A percentile compares a stretch with the other conserved stretches of the same genome.
These are phyloP conservation scores for Troilus luridus DNA, from an alignment of 2,888 invertebrate genomes.

Conservation along the genomic window DNA sequence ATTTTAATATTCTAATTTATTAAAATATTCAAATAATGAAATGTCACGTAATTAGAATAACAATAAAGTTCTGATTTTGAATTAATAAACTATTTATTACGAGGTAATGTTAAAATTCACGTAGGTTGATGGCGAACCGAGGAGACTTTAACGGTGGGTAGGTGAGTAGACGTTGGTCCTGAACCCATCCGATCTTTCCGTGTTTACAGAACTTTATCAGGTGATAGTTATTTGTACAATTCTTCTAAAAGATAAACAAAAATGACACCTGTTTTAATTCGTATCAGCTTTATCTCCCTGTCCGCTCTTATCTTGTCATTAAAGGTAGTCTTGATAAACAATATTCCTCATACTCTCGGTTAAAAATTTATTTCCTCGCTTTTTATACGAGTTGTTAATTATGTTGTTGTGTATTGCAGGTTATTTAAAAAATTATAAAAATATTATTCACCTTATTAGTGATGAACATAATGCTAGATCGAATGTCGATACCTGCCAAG, in stretches of 20 bases:
- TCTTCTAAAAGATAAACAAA: neutral
- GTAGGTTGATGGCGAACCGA: neutral
- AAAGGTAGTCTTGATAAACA: neutral
- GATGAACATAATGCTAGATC: no score
- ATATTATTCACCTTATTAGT: no score
- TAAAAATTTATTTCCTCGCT: neutral
- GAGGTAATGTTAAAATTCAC: neutral
- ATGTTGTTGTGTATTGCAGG: no score
- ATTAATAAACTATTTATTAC: neutral
- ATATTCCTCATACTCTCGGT: neutral
- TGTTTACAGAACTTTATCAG: neutral
- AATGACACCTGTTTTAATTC: conserved; percentile 26
- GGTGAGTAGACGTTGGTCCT: neutral
- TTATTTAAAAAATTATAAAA: no score
- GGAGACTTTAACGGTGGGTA: conserved; percentile 11
- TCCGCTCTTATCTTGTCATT: conserved; percentile 38
- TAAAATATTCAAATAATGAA: neutral
- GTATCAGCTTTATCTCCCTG: conserved; percentile 12
- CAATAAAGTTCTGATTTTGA: neutral
- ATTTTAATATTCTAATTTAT: no score
- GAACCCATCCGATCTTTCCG: neutral
- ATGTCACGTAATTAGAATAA: neutral
- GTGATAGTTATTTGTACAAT: conserved; percentile 22
- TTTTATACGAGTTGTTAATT: neutral
- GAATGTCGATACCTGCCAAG: no score